Evolutionary conservation across 2,888 invertebrate species (phyloP), one percentile per base, ranked within the genome.

Genomic region (Linnaemya tessellans): DNA sequence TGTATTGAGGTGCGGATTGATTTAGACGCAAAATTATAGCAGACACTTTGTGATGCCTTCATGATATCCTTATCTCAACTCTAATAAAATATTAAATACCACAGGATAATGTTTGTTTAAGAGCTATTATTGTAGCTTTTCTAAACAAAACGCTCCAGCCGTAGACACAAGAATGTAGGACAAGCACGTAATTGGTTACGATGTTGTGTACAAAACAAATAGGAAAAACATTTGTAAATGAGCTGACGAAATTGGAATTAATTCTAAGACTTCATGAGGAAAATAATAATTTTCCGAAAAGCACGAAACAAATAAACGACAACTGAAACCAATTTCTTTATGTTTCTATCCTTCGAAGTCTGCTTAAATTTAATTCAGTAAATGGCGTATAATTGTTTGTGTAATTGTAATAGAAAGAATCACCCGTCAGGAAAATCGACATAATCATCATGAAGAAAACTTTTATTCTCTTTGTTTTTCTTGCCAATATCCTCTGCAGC

Each of bases 381-480:
- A 84, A 84, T 81, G 65, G 25, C 51, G 68, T 79, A 78, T 84
- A 81, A 81, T 81, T 81, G 81, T 85, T 79, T 82, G 71, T 70
- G 82, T 82, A 71, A 64, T 70, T 79, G 70, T 75, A 65, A 56
- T 74, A 70, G 41, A 18, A 30, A 41, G 35, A 77, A 49, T 64
- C 38, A 13, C 41, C 18, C 41, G 25, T 35, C 71, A 62, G 15
- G 9, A 13, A 49, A 15, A 68, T 51, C 78, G 60, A 49, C 68
- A 68, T n/a, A n/a, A n/a, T 60, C 35, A 78, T 51, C 51, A 60
- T 60, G 18, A 25, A 80, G 18, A 3, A 41, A 64, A 10, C 25
- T 71, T 64, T 43, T 15, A 7, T 43, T 30, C 7, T 60, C 15
- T 9, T 41, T 64, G 11, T 71, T 60, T 4, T 22, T 58, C 11